Percentiles rank a stretch among this genome's conserved stretches.
phyloP scores from a whole-genome alignment of 2,113 vertebrate species.

The Solea solea region DNA sequence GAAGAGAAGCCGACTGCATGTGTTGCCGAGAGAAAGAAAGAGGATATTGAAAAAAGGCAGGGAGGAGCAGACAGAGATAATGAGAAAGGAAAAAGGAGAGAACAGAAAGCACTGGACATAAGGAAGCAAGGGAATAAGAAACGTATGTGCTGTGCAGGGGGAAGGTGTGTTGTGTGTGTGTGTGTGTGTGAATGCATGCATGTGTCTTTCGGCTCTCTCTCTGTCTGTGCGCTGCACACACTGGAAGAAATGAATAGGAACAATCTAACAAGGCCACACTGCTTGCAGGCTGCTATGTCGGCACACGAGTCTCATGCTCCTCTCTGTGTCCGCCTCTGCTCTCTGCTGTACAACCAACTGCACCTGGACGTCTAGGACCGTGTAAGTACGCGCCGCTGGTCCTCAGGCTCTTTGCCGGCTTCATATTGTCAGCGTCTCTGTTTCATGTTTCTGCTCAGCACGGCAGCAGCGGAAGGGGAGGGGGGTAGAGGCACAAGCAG shows the following conservation, averaged over 20 bases:
- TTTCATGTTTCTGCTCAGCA: conserved; percentile 61
- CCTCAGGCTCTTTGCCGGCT: conserved; percentile 50
- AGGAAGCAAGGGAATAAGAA: conserved; percentile 74
- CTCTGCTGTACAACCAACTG: conserved; percentile 48
- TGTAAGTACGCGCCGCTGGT: conserved; percentile 74
- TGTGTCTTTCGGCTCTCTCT: conserved; percentile 47
- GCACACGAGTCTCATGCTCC: conserved; percentile 70
- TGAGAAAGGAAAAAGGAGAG: conserved; percentile 78
- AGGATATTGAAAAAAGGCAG: conserved; percentile 83
- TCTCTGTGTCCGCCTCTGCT: conserved; percentile 65
- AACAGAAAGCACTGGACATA: conserved; percentile 74
- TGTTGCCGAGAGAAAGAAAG: conserved; percentile 78
- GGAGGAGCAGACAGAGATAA: conserved; percentile 81
- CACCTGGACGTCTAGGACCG: conserved; percentile 63
- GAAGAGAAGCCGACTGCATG: conserved; percentile 78
- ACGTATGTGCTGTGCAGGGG: conserved; percentile 63
- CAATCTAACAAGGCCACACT: conserved; percentile 39
- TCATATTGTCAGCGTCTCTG: conserved; percentile 64
- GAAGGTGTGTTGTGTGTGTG: conserved; percentile 73
- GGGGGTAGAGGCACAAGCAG: conserved; percentile 43
- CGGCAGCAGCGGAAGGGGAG: conserved; percentile 63
- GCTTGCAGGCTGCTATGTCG: conserved; percentile 56
- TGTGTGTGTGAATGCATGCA: conserved; percentile 54
- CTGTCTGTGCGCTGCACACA: conserved; percentile 70
- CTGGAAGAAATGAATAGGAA: conserved; percentile 61